A percentile compares a stretch with the other conserved stretches of the same genome.
Conservation (phyloP, 2,888 invertebrate species). For the Brachycybe producta region DNA sequence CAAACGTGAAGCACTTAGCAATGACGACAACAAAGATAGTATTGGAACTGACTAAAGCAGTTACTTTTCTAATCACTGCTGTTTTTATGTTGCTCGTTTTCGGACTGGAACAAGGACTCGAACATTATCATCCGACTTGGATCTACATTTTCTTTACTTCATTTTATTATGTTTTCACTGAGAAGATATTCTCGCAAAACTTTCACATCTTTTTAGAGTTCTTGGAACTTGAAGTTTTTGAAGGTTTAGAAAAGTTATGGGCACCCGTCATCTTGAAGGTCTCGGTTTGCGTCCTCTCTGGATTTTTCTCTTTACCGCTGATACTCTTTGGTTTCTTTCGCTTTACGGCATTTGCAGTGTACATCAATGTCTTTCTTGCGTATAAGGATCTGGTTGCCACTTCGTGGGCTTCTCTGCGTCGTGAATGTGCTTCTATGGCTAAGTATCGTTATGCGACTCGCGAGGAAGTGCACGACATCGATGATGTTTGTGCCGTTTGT, state of each 20-base stretch:
- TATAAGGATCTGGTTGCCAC: constrained; percentile 30
- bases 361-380: constrained; percentile 51
- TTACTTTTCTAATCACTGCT: constrained; percentile 62
- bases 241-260: constrained; percentile 57
- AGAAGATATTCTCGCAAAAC: constrained; percentile 50
- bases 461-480: constrained; percentile 52
- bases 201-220: constrained; percentile 46
- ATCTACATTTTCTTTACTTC: constrained; percentile 52
- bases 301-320: constrained; percentile 41
- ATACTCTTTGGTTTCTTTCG: constrained; percentile 45
- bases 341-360: constrained; percentile 45
- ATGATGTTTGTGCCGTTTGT: constrained; percentile 68
- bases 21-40: constrained; percentile 70
- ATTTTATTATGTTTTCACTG: constrained; percentile 52
- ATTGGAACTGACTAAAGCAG: constrained; percentile 66
- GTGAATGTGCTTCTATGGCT: constrained; percentile 46
- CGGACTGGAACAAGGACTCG: constrained; percentile 58
- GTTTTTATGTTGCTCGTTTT: constrained; percentile 61
- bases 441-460: constrained; percentile 42
- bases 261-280: constrained; percentile 50
- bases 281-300: constrained; percentile 43
- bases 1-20: constrained; percentile 59
- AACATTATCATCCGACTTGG: constrained; percentile 56
- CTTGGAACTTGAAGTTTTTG: constrained; percentile 48
- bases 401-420: constrained; percentile 39